A percentile compares a stretch with the other conserved stretches of the same genome.
These are phyloP conservation scores for Haliclona indistincta DNA, from an alignment of 37 sponge, comb jelly and placozoan genomes.

Conservation along the genomic window DNA sequence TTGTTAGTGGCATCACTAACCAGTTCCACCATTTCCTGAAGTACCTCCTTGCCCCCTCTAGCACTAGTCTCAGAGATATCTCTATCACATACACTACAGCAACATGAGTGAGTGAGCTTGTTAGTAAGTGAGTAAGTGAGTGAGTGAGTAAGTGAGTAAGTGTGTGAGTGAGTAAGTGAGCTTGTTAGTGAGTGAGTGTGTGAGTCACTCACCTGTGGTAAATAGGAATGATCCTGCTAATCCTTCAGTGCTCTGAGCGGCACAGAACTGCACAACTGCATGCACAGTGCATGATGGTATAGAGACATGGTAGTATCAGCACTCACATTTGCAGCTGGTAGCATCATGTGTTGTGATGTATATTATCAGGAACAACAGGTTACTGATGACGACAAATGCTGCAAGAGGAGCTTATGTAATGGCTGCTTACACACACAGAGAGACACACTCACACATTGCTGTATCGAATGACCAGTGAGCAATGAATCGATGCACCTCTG, in stretches of 20 bases:
- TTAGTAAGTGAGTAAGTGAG: not conserved
- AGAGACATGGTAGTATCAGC: too few species aligned
- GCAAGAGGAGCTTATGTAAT: not conserved
- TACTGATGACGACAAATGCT: slow-evolving; percentile 44
- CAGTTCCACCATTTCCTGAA: slow-evolving; percentile 6
- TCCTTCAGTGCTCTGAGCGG: not conserved
- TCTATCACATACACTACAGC: not conserved
- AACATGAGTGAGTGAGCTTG: not conserved
- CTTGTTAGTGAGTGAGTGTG: not conserved
- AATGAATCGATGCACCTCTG: not conserved
- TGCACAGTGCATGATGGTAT: too few species aligned
- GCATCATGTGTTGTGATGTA: not conserved
- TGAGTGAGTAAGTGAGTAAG: too few species aligned
- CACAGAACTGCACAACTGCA: not conserved
- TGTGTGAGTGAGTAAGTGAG: too few species aligned
- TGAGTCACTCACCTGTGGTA: not conserved
- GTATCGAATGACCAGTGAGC: slow-evolving; percentile 1
- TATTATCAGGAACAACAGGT: slow-evolving; percentile 43
- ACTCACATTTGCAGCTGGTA: too few species aligned
- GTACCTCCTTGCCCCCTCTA: not conserved
- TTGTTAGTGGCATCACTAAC: not conserved
- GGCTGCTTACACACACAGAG: not conserved
- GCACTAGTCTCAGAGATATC: not conserved
- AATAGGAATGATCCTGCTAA: slow-evolving; percentile 4
- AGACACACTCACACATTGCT: not conserved